Conservation (phyloP, 1,140 invertebrate species). For the Drosophila sechellia region DNA sequence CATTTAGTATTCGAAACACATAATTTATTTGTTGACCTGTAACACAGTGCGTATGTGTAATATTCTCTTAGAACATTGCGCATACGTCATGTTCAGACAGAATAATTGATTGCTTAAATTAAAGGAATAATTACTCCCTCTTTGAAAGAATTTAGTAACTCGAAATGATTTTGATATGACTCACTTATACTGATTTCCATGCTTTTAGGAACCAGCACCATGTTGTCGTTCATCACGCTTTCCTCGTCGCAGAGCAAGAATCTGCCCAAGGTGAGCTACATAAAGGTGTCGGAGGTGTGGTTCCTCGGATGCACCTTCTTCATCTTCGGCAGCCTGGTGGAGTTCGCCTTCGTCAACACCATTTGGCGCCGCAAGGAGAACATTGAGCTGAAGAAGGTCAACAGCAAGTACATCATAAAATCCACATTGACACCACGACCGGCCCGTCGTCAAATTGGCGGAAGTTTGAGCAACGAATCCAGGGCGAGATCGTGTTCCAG, state of each 20-base stretch:
- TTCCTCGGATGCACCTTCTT: slow-evolving; percentile 93
- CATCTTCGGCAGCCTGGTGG: slow-evolving; percentile 93
- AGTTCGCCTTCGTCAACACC: slow-evolving; percentile 95
- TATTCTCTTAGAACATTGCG: background rate
- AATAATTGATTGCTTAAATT: too few species aligned
- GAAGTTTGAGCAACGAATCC: slow-evolving; percentile 85
- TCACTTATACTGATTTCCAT: too few species aligned
- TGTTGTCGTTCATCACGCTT: slow-evolving; percentile 95
- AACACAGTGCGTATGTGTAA: background rate
- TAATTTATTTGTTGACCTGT: background rate
- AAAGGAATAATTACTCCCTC: too few species aligned
- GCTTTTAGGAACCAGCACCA: slow-evolving; percentile 89
- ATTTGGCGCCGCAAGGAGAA: slow-evolving; percentile 94
- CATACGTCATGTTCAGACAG: background rate
- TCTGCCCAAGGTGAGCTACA: slow-evolving; percentile 94
- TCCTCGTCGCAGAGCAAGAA: slow-evolving; percentile 91
- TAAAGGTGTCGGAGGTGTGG: slow-evolving; percentile 95
- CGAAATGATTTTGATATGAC: too few species aligned
- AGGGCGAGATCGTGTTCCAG: slow-evolving; percentile 88
- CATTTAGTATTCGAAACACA: too few species aligned
- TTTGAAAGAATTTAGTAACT: too few species aligned
- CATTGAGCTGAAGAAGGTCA: slow-evolving; percentile 93
- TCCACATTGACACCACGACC: slow-evolving; percentile 92
- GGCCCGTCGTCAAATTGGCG: slow-evolving; percentile 88
- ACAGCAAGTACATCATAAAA: slow-evolving; percentile 93